Evolutionary conservation across 2,797 vertebrate genomes (phyloP).

Genomic region (Vultur gryphus): DNA sequence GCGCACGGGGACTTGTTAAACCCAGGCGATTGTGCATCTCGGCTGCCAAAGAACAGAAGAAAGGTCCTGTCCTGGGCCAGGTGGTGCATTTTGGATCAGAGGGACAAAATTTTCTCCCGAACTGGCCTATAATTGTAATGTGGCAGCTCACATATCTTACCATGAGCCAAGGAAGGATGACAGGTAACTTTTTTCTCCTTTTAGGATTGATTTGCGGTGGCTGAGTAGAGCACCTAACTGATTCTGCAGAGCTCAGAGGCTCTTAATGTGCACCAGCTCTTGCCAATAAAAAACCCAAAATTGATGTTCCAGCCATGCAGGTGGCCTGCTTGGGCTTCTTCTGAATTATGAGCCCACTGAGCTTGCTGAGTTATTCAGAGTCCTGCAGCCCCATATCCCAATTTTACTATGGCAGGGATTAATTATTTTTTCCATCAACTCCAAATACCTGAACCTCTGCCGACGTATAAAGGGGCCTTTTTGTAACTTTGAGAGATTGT

Average conservation of each 20-base stretch:
- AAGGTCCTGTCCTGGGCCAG: background rate
- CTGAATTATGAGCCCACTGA: background rate
- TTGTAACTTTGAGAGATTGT: background rate
- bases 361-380: background rate
- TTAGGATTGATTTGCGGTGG: background rate
- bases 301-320: background rate
- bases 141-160: background rate
- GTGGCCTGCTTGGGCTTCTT: background rate
- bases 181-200: background rate
- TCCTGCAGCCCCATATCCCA: background rate
- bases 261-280: background rate
- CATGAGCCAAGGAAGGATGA: background rate
- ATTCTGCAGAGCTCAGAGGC: conserved; percentile 2
- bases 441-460: background rate
- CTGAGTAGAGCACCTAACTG: background rate
- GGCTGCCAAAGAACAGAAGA: background rate
- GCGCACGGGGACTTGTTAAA: background rate
- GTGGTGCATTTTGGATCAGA: background rate
- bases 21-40: background rate
- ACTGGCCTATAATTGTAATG: background rate
- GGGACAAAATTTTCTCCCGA: background rate
- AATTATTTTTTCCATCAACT: background rate
- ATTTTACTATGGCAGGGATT: background rate
- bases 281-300: background rate
- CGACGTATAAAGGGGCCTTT: background rate